A percentile compares a stretch with the other conserved stretches of the same genome.
Conservation (phyloP, 2,797 vertebrate species). For the Falco cherrug region DNA sequence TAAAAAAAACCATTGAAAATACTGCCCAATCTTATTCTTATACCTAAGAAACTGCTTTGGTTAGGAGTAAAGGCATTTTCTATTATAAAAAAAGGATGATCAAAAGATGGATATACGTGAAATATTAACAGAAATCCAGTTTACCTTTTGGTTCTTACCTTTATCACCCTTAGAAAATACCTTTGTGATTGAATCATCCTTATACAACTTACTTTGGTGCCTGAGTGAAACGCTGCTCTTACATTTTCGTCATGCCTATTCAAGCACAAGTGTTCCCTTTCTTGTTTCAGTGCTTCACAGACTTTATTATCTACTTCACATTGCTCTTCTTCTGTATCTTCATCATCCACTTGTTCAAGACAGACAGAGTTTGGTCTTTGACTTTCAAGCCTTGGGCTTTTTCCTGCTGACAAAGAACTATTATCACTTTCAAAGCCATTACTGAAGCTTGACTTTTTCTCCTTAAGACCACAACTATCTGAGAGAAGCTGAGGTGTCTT, state of each 20-base stretch:
- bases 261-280: slow-evolving; percentile 4
- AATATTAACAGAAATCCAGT: neutral
- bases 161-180: neutral
- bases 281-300: slow-evolving; percentile 28
- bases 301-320: neutral
- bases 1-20: neutral
- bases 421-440: neutral
- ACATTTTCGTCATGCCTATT: neutral
- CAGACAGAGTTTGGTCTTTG: neutral
- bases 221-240: neutral
- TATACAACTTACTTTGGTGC: slow-evolving; percentile 28
- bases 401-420: too few species aligned
- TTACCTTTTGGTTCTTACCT: neutral
- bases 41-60: neutral
- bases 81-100: too few species aligned
- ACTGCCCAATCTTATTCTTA: neutral
- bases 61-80: too few species aligned
- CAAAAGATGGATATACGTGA: too few species aligned
- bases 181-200: neutral
- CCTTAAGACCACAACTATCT: neutral
- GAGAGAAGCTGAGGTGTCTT: neutral
- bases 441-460: neutral
- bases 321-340: neutral
- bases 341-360: neutral
- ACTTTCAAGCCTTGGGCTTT: neutral